Evolutionary conservation across 1,140 invertebrate species (phyloP), one percentile per base, ranked within the genome.

Genomic region (Scaptomyza graminum): DNA sequence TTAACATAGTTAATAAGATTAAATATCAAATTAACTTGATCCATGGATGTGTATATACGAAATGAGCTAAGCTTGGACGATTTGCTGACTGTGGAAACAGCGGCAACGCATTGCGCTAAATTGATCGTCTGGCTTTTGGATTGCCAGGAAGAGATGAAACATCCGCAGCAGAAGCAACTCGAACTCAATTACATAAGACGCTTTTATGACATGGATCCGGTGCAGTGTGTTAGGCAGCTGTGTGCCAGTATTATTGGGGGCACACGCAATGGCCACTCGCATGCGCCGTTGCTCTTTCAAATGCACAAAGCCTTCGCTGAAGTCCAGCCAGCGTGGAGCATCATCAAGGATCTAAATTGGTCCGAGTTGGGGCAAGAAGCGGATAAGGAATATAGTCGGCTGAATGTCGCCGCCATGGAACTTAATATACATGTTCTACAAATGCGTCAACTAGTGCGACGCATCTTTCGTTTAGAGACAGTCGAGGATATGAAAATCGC

Each of bases 341-440:
- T 56, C 0, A 76, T 88, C n/a, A 66, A 55, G 3, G 79, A 83
- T 12, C 22, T 87, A 25, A 51, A 87, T n/a, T 87, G 83, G 83
- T 43, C 61, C 2, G 59, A 55, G 16, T 47, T 75, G 31, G 39
- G 51, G 25, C 22, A 7, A n/a, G 61, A 15, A n/a, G 67, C 28
- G 22, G 56, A 7, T 11, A 9, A n/a, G 11, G 11, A 70, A 16
- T n/a, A 31, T 54, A 8, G 39, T 46, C 37, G 12, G 2, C 16
- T 70, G 6, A 37, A 70, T 18, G 46, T 49, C 1, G 63, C 50
- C 9, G 25, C 41, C 2, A 28, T 13, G 3, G 74, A 51, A 2
- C n/a, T 79, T 1, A 72, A 50, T 5, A 16, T 50, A 0, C 55
- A 87, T 34, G 65, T 62, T 0, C 44, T 56, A 12, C 83, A 79